Percentiles rank a stretch among this genome's conserved stretches.
These are phyloP conservation scores for Poeciliopsis paucimaculata DNA, from an alignment of 2,797 vertebrate species.

Conservation along the genomic window DNA sequence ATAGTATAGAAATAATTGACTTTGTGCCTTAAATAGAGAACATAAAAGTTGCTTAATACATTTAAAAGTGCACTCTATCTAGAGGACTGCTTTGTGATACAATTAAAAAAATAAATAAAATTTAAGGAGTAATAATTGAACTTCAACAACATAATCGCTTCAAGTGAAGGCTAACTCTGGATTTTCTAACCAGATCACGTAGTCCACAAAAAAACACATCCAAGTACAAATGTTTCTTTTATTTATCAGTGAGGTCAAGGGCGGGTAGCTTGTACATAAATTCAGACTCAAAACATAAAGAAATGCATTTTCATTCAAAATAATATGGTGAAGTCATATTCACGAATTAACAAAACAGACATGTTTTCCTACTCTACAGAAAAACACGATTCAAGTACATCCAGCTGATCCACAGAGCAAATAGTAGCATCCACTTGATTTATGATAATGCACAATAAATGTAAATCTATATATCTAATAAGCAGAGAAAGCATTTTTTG, in stretches of 20 bases:
- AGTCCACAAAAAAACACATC: constrained; percentile 39
- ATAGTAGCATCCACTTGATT: neutral
- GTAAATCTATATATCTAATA: constrained; percentile 51
- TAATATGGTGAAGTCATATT: neutral
- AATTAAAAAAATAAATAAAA: neutral
- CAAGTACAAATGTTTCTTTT: constrained; percentile 41
- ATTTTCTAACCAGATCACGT: constrained; percentile 22
- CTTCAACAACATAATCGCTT: constrained; percentile 18
- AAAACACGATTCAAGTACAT: neutral
- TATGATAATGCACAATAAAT: constrained; percentile 40
- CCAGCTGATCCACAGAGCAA: neutral
- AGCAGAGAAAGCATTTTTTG: constrained; percentile 33
- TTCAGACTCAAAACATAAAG: neutral
- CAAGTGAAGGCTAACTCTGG: constrained; percentile 43
- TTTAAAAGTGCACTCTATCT: no score
- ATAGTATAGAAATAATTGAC: neutral
- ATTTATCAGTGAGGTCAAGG: constrained; percentile 33
- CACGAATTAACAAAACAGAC: neutral
- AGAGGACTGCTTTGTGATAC: no score
- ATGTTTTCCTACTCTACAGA: neutral
- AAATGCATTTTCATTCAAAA: neutral
- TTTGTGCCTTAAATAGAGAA: neutral
- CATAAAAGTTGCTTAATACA: neutral
- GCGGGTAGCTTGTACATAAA: neutral
- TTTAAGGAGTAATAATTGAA: neutral